Base-by-base conservation (phyloP, 2,888 invertebrate species). In the Macrophya annulata region DNA sequence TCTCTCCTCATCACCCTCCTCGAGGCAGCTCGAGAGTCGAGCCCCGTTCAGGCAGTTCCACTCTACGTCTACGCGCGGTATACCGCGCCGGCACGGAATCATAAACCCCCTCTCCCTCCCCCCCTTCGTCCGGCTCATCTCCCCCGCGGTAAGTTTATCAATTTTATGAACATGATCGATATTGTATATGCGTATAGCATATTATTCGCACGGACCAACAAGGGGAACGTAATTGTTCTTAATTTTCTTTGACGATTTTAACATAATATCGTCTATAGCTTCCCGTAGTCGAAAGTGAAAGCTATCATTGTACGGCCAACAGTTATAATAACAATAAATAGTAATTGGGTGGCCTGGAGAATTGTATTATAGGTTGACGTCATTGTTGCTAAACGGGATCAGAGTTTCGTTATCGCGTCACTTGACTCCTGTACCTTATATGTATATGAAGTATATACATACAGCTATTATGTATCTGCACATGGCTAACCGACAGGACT, bases 1-100 rank as follows among this genome's bases (percentile, higher is more conserved):
- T 93, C 93, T 93, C 90, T 90, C 85, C 88, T 86, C 89, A 87
- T 86, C 90, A 89, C 90, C 91, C 90, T 91, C 89, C 86, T 86
- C 87, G 86, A 85, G 85, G 87, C 88, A 86, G 85, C 86, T 86
- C 86, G 87, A 85, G 86, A 25, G 65, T 65, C 40, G 74, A 85
- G 85, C 87, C 86, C 86, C 87, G 85, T 84, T 86, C 86, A 87
- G 89, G 86, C 85, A 86, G 87, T 68, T 76, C 37, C 81, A 62
- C 62, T 62, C 59, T 21, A 62, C 37, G 62, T 15, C 40, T 40
- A 62, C 81, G 62, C 59, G 62, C 40, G 62, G 40, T 43, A 88
- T 86, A 21, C 65, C 45, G 8, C 43, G 21, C 59, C 71, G 71
- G 84, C 86, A 68, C 68, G 84, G 68, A 79, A 55, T 71, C 45